Conservation (phyloP, 2,888 invertebrate genomes). For the Hanleya hanleyi region DNA sequence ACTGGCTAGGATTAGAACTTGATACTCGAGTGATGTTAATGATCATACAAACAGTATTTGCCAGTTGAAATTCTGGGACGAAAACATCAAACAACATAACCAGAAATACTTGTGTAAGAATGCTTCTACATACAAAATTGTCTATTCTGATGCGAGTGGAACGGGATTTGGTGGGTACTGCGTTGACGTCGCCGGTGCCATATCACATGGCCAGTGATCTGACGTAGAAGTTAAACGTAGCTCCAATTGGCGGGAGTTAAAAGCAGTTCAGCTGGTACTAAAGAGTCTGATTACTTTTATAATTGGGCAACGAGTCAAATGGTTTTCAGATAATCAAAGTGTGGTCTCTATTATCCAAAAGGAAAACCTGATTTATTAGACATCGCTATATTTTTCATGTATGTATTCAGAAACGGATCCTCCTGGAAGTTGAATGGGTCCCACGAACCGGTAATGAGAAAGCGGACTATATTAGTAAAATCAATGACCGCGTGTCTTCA, state of each 20-base stretch:
- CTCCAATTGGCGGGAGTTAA: slow-evolving; percentile 16
- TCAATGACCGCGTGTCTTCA: no score
- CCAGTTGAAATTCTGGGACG: not conserved
- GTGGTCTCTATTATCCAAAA: slow-evolving; percentile 1
- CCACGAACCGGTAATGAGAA: not conserved
- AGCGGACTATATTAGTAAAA: not conserved
- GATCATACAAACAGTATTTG: not conserved
- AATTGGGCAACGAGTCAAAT: not conserved
- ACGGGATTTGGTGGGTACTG: not conserved
- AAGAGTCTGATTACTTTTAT: not conserved
- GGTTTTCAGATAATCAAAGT: slow-evolving; percentile 18
- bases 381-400: no score
- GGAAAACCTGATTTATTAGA: no score
- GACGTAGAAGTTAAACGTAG: not conserved
- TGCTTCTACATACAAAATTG: not conserved
- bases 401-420: no score
- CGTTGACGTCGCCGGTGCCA: not conserved
- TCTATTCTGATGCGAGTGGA: not conserved
- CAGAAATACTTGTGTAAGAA: not conserved
- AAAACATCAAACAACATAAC: not conserved
- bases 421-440: not conserved
- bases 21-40: not conserved
- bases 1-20: not conserved
- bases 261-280: slow-evolving; percentile 6
- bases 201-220: slow-evolving; percentile 6